phyloP scores from a whole-genome alignment of 2,113 vertebrate species.

The Fulica atra region DNA sequence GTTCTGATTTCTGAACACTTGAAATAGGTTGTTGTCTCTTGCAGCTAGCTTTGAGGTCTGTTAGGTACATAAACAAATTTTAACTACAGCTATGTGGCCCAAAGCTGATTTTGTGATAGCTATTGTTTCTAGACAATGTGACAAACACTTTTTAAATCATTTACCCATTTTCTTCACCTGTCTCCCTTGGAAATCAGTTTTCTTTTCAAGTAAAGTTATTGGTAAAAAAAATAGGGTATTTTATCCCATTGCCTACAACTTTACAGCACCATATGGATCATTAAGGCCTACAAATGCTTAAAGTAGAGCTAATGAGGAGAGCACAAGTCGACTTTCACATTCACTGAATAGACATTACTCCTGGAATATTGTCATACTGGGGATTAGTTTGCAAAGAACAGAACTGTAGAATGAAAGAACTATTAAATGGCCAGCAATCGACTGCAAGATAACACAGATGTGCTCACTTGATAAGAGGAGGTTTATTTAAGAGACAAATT shows the following conservation, averaged over 20 bases:
- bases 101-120: neutral
- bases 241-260: neutral
- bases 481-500: conserved; percentile 1
- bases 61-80: neutral
- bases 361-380: neutral
- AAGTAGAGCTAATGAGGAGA: neutral
- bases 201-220: neutral
- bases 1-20: neutral
- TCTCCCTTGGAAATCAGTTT: neutral
- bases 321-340: neutral
- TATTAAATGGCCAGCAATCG: neutral
- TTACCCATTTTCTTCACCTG: neutral
- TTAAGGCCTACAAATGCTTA: neutral
- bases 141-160: neutral
- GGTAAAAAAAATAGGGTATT: neutral
- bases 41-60: neutral
- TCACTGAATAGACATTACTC: neutral
- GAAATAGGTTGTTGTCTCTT: neutral
- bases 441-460: neutral
- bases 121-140: neutral
- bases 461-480: neutral
- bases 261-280: neutral
- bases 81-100: neutral
- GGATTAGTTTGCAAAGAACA: neutral
- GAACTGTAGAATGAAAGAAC: neutral